phyloP scores from a whole-genome alignment of 2,888 invertebrate genomes.

The Blera fallax region DNA sequence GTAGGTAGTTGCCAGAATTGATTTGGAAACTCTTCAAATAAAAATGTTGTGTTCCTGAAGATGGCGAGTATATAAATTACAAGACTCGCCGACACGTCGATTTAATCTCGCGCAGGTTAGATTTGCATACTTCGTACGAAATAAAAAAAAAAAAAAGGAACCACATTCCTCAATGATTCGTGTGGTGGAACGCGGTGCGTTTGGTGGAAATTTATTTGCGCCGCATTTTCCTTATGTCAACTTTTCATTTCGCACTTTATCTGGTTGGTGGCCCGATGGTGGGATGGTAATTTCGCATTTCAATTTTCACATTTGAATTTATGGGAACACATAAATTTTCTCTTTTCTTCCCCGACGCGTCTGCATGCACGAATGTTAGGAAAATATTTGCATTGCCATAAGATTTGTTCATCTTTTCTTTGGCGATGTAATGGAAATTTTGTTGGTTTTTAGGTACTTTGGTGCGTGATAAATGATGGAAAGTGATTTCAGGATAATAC shows the following conservation, averaged over 20 bases:
- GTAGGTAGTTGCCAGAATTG: slow-evolving; percentile 30
- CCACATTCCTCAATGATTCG: slow-evolving; percentile 20
- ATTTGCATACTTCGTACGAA: slow-evolving; percentile 29
- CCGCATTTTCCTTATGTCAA: slow-evolving; percentile 52
- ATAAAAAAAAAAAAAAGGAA: slow-evolving; percentile 3
- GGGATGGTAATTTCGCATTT: slow-evolving; percentile 57
- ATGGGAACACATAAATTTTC: slow-evolving; percentile 46
- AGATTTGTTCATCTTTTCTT: slow-evolving; percentile 23
- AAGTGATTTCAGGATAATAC: background rate
- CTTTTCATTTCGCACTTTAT: slow-evolving; percentile 64
- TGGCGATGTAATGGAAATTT: slow-evolving; percentile 13
- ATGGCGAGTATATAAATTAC: slow-evolving; percentile 55
- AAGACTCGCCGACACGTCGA: slow-evolving; percentile 37
- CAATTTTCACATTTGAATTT: slow-evolving; percentile 56
- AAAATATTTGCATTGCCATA: slow-evolving; percentile 13
- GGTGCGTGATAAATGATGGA: slow-evolving; percentile 9
- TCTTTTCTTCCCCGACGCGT: background rate
- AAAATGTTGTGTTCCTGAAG: background rate
- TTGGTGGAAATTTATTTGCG: slow-evolving; percentile 46
- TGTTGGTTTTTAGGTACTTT: slow-evolving; percentile 5
- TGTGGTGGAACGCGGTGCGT: background rate
- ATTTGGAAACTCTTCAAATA: slow-evolving; percentile 3
- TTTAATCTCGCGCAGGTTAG: slow-evolving; percentile 43
- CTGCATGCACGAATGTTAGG: background rate
- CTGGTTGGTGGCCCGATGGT: slow-evolving; percentile 11